These are phyloP conservation scores for Cephonodes hylas DNA, from an alignment of 2,888 invertebrate species.

Conservation along the genomic window DNA sequence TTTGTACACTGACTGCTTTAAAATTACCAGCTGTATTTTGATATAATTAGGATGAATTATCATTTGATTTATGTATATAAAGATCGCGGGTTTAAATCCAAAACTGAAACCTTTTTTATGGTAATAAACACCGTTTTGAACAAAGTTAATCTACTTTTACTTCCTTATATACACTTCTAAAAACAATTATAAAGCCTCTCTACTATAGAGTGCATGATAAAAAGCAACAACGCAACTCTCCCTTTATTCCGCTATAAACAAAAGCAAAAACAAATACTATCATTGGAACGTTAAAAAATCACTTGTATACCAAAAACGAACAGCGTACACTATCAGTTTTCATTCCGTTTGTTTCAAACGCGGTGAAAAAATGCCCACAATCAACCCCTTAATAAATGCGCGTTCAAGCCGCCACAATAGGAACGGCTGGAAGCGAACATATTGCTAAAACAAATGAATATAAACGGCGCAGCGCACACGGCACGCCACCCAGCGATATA, in stretches of 20 bases:
- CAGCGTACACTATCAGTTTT: not conserved
- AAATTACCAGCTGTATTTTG: too few relatives aligned
- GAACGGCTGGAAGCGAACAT: conserved; percentile 10
- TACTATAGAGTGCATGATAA: too few relatives aligned
- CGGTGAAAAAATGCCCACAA: not conserved
- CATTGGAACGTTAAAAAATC: not conserved
- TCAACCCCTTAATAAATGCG: conserved; percentile 1
- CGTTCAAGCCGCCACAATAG: not conserved
- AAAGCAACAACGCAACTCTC: too few relatives aligned
- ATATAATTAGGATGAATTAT: too few relatives aligned
- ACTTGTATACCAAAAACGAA: not conserved
- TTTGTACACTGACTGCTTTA: too few relatives aligned
- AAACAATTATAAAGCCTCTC: too few relatives aligned
- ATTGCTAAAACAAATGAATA: conserved; percentile 15
- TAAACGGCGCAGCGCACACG: not conserved
- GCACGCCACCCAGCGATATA: not conserved
- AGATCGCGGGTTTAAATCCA: too few relatives aligned
- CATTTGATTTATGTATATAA: too few relatives aligned
- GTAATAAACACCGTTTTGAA: too few relatives aligned
- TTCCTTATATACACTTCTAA: too few relatives aligned
- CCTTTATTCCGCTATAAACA: not conserved
- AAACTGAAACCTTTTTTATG: too few relatives aligned
- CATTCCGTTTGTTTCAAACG: not conserved
- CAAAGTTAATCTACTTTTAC: too few relatives aligned
- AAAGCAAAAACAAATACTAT: not conserved